Evolutionary conservation across 2,888 invertebrate genomes (phyloP), one percentile per base, ranked within the genome.

Genomic region (Agriopis marginaria): DNA sequence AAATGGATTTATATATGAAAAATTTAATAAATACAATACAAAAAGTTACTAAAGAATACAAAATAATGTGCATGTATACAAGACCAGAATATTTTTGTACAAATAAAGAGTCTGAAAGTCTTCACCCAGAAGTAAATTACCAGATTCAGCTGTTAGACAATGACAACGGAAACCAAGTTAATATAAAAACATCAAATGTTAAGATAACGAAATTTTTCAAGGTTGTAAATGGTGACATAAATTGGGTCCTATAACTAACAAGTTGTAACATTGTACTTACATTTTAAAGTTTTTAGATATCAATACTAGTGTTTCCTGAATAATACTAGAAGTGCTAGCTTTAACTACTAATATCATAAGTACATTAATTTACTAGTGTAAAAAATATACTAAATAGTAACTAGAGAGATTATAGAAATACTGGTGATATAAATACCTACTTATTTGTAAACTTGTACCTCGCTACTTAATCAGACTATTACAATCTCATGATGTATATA

Each of bases 1-100:
- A 89, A 80, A 95, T 95, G 89, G 94, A 95, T 85, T 75, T 79
- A 0, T 95, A 95, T 79, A 63, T 95, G 8, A 94, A 90, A 81
- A 91, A 89, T 76, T 76, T 92, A 79, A 79, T 93, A 63, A 77
- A 76, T 71, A 79, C 83, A 8, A 84, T 96, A 71, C 92, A 92
- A 82, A 92, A 88, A 79, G 85, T 90, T 63, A 89, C 91, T 32
- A 91, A 89, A 79, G 92, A 93, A 75, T 94, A 93, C 75, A 95
- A 95, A 83, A 83, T 94, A 58, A 84, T 87, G 56, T 85, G 95
- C 63, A 76, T 95, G 47, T 96, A 95, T 77, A 95, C 95, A 63
- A 93, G 90, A 84, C 94, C 95, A 55, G 87, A 84, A 77, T 91
- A 95, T 82, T 95, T 94, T 80, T 86, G 84, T 78, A 92, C 94